These are phyloP conservation scores for Ridgeia piscesae DNA, from an alignment of 1,140 invertebrate species.

Conservation along the genomic window DNA sequence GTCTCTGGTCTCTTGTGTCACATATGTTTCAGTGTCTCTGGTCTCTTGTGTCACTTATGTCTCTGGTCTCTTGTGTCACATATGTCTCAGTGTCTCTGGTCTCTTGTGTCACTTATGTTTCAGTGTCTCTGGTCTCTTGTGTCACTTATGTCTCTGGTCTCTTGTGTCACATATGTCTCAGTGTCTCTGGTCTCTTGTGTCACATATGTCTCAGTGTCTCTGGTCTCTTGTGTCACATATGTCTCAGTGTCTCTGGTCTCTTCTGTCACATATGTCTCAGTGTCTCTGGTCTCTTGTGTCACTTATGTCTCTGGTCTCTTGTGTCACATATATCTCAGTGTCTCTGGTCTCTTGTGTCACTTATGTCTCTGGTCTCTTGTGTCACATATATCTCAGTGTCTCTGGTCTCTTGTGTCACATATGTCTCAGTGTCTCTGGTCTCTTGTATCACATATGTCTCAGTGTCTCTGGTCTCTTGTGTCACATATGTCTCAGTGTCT, in stretches of 20 bases:
- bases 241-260: slow-evolving; percentile 43
- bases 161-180: slow-evolving; percentile 32
- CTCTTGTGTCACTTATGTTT: no score
- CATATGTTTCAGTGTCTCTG: slow-evolving; percentile 40
- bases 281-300: slow-evolving; percentile 46
- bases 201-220: slow-evolving; percentile 37
- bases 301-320: no score
- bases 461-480: slow-evolving; percentile 45
- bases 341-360: no score
- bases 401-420: slow-evolving; percentile 44
- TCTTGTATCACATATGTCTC: slow-evolving; percentile 33
- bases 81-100: no score
- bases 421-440: slow-evolving; percentile 29
- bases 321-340: no score
- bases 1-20: slow-evolving; percentile 25
- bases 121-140: no score
- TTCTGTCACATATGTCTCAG: slow-evolving; percentile 39
- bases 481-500: slow-evolving; percentile 39
- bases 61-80: slow-evolving; percentile 48
- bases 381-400: slow-evolving; percentile 34
- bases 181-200: no score
- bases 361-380: slow-evolving; percentile 8
- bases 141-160: no score
- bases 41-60: slow-evolving; percentile 37
- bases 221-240: slow-evolving; percentile 27